A percentile compares a stretch with the other conserved stretches of the same genome.
phyloP scores from a whole-genome alignment of 2,888 invertebrate genomes.

The Nipponacmea schrenckii region DNA sequence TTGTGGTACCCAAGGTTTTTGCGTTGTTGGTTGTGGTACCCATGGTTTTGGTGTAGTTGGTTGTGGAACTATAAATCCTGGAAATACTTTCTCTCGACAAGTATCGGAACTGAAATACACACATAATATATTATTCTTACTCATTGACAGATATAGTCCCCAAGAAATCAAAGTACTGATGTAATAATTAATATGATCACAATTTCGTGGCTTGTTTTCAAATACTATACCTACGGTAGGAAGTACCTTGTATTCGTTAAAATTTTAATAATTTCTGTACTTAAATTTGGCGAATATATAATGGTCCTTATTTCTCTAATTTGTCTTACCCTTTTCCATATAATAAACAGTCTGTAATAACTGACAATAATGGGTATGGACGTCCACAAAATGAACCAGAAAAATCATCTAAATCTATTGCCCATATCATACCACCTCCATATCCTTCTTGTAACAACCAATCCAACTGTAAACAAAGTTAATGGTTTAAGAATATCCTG shows the following conservation, averaged over 20 bases:
- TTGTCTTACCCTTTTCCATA: conserved; percentile 13
- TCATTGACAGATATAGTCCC: no score
- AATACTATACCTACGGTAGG: no score
- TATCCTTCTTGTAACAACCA: conserved; percentile 45
- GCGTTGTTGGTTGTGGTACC: conserved; percentile 10
- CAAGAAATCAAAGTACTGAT: neutral
- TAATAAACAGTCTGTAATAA: conserved; percentile 33
- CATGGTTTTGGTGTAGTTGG: conserved; percentile 12
- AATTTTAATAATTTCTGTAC: no score
- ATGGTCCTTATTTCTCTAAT: no score
- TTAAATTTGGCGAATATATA: no score
- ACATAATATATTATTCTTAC: no score
- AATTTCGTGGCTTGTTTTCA: no score
- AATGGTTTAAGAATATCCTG: no score
- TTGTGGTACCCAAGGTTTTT: neutral
- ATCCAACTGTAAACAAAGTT: conserved; percentile 34
- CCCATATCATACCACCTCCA: conserved; percentile 53
- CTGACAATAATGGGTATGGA: conserved; percentile 43
- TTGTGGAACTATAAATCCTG: neutral
- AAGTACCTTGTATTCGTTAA: no score
- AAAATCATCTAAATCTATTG: conserved; percentile 52
- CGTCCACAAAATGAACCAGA: conserved; percentile 39
- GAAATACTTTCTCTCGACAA: neutral
- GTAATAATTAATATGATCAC: neutral
- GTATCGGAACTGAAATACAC: neutral